Conservation (phyloP, 2,797 vertebrate species). For the Mastacembelus armatus region DNA sequence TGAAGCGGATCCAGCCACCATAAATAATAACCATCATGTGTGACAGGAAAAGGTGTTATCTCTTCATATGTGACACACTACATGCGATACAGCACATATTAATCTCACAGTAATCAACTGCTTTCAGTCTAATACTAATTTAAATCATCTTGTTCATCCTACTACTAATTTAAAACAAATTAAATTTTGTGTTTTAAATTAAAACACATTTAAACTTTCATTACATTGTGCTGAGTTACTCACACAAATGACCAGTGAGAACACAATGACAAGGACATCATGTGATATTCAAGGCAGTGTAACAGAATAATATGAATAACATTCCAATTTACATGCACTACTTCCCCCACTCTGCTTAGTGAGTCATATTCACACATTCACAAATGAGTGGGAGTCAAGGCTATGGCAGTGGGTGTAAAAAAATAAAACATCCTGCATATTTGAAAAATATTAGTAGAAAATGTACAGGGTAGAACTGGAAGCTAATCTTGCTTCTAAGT, state of each 20-base stretch:
- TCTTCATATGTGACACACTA: conserved; percentile 19
- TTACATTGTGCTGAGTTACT: conserved; percentile 10
- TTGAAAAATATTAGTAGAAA: not conserved
- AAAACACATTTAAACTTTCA: conserved; percentile 22
- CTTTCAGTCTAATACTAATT: not conserved
- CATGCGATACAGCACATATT: not conserved
- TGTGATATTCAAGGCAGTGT: conserved; percentile 8
- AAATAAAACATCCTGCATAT: not conserved
- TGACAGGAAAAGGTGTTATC: conserved; percentile 8
- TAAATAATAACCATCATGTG: conserved; percentile 47
- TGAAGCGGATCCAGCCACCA: conserved; percentile 20
- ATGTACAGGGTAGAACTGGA: not conserved
- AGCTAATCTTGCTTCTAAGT: not conserved
- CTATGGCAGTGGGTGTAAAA: not conserved
- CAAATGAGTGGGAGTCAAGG: conserved; percentile 16
- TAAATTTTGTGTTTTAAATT: too few relatives aligned
- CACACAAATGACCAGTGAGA: conserved; percentile 17
- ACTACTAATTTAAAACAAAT: too few relatives aligned
- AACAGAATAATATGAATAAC: conserved; percentile 28
- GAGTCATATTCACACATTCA: conserved; percentile 43
- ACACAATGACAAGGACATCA: conserved; percentile 10
- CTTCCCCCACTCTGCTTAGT: conserved; percentile 18
- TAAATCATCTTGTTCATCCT: too few relatives aligned
- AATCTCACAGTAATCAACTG: not conserved
- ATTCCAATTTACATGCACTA: conserved; percentile 26